These are phyloP conservation scores for Seira ritae DNA, from an alignment of 2,888 invertebrate genomes.

Conservation along the genomic window DNA sequence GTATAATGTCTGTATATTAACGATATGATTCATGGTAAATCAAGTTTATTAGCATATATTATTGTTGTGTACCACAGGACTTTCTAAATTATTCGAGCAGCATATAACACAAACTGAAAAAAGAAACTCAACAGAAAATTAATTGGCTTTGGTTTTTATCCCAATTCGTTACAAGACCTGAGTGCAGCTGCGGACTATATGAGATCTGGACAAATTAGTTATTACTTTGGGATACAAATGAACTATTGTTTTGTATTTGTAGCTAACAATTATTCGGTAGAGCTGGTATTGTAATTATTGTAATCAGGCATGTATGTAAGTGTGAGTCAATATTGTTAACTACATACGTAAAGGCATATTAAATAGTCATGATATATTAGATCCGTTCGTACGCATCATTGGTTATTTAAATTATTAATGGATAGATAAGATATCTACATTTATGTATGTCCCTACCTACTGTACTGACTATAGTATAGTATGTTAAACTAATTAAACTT, in stretches of 20 bases:
- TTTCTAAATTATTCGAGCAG: neutral
- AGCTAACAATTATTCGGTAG: neutral
- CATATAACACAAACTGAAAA: neutral
- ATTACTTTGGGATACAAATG: too few species aligned
- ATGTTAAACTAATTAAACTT: neutral
- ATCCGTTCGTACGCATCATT: neutral
- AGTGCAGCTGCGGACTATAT: neutral
- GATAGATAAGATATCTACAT: neutral
- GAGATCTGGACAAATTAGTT: neutral
- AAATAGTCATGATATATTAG: neutral
- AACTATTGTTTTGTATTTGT: too few species aligned
- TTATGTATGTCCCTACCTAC: too few species aligned
- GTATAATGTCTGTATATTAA: neutral
- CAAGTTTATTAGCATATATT: neutral
- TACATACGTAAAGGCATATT: neutral
- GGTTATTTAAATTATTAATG: neutral
- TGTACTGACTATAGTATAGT: neutral
- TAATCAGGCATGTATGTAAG: neutral
- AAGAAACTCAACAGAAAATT: neutral
- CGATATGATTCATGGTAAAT: neutral
- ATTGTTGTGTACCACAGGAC: neutral
- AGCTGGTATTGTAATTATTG: neutral
- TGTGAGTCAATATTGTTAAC: neutral
- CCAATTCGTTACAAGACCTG: neutral
- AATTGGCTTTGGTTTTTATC: neutral